Conservation (phyloP, 2,113 vertebrate species). For the Bostrychus sinensis region DNA sequence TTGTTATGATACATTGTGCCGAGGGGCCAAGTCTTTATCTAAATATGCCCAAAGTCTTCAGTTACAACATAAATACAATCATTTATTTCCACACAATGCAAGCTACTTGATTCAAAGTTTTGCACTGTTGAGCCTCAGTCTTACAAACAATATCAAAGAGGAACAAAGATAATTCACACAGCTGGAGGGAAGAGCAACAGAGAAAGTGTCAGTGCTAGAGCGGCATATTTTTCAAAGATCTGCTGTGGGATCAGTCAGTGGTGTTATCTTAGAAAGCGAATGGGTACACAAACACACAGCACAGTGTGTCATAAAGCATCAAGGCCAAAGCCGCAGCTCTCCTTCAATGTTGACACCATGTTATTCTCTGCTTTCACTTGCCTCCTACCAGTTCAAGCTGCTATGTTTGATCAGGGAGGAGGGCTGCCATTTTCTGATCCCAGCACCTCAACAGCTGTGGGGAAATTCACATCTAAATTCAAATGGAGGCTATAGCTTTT, state of each 20-base stretch:
- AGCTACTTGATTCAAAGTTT: constrained; percentile 22
- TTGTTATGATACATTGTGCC: constrained; percentile 74
- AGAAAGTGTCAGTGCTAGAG: not conserved
- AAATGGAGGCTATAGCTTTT: constrained; percentile 69
- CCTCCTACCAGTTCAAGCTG: constrained; percentile 40
- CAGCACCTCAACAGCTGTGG: constrained; percentile 57
- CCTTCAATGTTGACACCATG: constrained; percentile 34
- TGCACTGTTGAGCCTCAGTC: constrained; percentile 3
- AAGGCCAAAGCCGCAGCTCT: constrained; percentile 35
- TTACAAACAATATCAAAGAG: constrained; percentile 38
- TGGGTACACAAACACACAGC: constrained; percentile 29
- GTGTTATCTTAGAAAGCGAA: constrained; percentile 38
- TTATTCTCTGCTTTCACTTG: constrained; percentile 37
- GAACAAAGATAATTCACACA: constrained; percentile 19
- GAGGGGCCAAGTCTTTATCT: constrained; percentile 73
- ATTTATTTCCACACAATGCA: constrained; percentile 13
- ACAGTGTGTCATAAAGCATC: constrained; percentile 45
- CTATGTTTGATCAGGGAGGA: constrained; percentile 51
- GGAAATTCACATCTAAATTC: constrained; percentile 71
- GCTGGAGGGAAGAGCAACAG: constrained; percentile 21
- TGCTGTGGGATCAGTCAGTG: constrained; percentile 30
- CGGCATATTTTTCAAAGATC: constrained; percentile 33
- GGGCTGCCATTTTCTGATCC: constrained; percentile 72
- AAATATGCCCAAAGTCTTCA: constrained; percentile 82
- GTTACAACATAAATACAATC: constrained; percentile 80